Conservation (phyloP, 2,888 invertebrate species). For the Hydriomena furcata region DNA sequence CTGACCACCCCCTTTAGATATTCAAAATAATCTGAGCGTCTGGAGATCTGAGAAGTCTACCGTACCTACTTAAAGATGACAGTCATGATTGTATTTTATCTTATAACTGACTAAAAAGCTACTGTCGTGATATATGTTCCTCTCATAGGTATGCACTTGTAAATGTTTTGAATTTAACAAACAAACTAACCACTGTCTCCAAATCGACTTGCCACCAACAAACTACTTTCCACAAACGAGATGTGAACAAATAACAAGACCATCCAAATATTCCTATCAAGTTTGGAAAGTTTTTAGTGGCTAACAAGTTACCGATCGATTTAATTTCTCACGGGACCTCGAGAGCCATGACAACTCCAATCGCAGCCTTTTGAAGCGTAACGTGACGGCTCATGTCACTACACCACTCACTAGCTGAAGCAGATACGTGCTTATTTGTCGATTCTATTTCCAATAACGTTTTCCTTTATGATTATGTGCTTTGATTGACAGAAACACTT, state of each 20-base stretch:
- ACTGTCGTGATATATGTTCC: too few relatives aligned
- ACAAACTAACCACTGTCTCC: too few relatives aligned
- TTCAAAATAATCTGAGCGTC: too few relatives aligned
- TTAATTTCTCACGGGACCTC: constrained; percentile 25
- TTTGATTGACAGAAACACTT: constrained; percentile 28
- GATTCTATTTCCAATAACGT: constrained; percentile 25
- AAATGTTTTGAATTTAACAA: too few relatives aligned
- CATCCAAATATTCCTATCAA: constrained; percentile 15
- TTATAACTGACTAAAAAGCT: too few relatives aligned
- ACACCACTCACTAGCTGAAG: constrained; percentile 15
- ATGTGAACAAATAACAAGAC: constrained; percentile 6
- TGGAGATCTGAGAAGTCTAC: too few relatives aligned
- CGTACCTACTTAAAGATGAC: too few relatives aligned
- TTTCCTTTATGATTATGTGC: constrained; percentile 27
- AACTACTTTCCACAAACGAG: constrained; percentile 9
- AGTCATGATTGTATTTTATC: too few relatives aligned
- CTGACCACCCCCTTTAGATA: too few relatives aligned
- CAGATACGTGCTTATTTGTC: constrained; percentile 30
- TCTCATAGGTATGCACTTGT: too few relatives aligned
- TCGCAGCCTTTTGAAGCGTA: constrained; percentile 30
- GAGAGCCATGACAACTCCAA: constrained; percentile 31
- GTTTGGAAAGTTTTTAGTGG: constrained; percentile 27
- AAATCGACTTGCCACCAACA: not conserved
- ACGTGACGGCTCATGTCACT: constrained; percentile 26
- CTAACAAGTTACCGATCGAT: constrained; percentile 31